Conservation (phyloP, 2,797 vertebrate species). For the Phoebastria nigripes region DNA sequence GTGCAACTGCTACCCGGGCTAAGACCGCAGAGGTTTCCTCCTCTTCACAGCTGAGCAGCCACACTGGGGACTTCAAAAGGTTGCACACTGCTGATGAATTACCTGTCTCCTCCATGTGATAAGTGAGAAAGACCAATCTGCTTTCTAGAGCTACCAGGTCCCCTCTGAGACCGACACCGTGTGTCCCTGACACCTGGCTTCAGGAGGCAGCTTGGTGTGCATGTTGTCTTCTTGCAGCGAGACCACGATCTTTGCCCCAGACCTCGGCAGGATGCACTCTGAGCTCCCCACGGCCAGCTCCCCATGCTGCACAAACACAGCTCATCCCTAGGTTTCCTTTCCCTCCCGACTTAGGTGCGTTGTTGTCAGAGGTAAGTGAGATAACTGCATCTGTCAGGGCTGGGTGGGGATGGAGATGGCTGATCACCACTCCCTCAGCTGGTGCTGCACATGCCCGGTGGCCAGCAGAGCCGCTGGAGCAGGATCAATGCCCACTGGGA, state of each 20-base stretch:
- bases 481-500: background rate
- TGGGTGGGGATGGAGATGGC: background rate
- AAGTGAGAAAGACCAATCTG: background rate
- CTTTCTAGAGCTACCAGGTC: background rate
- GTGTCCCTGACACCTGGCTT: background rate
- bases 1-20: background rate
- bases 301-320: background rate
- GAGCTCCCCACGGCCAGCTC: background rate
- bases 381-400: fast-evolving
- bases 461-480: background rate
- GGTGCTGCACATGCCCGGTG: fast-evolving
- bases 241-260: background rate
- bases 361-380: background rate
- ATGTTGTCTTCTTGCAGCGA: background rate
- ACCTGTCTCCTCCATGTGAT: background rate
- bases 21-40: background rate
- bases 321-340: background rate
- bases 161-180: background rate
- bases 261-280: background rate
- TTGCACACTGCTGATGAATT: background rate
- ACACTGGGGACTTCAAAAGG: background rate
- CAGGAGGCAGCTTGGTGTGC: background rate
- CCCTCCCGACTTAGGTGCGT: background rate
- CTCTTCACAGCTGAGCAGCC: background rate
- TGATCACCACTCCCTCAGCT: background rate